phyloP scores from a whole-genome alignment of 2,113 vertebrate genomes.

The Pangasianodon hypophthalmus region DNA sequence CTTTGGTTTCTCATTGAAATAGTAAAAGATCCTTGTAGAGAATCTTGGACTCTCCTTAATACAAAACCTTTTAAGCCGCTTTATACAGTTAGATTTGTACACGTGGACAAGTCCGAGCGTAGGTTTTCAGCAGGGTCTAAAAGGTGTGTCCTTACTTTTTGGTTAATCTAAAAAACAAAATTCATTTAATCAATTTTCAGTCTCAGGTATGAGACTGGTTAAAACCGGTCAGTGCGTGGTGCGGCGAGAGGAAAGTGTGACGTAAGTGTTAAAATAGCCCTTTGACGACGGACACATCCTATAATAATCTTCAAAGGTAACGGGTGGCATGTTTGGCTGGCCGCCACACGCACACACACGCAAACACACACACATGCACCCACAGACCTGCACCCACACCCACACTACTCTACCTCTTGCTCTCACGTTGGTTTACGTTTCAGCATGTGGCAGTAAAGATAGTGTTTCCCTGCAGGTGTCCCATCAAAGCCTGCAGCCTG shows the following conservation, averaged over 20 bases:
- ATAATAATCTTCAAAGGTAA: slow-evolving; percentile 71
- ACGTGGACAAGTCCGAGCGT: too few relatives aligned
- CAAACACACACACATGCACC: background rate
- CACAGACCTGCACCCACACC: too few relatives aligned
- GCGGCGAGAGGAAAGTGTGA: slow-evolving; percentile 59
- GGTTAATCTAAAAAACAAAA: background rate
- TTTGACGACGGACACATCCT: slow-evolving; percentile 62
- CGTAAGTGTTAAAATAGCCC: slow-evolving; percentile 61
- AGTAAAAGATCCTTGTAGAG: too few relatives aligned
- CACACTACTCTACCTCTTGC: background rate
- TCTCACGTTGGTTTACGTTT: slow-evolving; percentile 67
- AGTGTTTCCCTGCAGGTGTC: slow-evolving; percentile 78
- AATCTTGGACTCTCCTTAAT: too few relatives aligned
- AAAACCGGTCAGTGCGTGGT: slow-evolving; percentile 10
- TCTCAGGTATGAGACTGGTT: background rate
- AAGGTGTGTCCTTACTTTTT: too few relatives aligned
- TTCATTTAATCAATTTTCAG: background rate
- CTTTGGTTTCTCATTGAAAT: background rate
- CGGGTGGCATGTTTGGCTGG: slow-evolving; percentile 58
- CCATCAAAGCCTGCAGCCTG: slow-evolving; percentile 71
- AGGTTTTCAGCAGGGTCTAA: too few relatives aligned
- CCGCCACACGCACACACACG: slow-evolving; percentile 41
- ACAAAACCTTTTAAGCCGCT: too few relatives aligned
- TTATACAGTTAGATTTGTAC: too few relatives aligned
- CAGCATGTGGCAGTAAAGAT: slow-evolving; percentile 72